Conservation (phyloP, 2,888 invertebrate genomes). For the Zele albiditarsus region DNA sequence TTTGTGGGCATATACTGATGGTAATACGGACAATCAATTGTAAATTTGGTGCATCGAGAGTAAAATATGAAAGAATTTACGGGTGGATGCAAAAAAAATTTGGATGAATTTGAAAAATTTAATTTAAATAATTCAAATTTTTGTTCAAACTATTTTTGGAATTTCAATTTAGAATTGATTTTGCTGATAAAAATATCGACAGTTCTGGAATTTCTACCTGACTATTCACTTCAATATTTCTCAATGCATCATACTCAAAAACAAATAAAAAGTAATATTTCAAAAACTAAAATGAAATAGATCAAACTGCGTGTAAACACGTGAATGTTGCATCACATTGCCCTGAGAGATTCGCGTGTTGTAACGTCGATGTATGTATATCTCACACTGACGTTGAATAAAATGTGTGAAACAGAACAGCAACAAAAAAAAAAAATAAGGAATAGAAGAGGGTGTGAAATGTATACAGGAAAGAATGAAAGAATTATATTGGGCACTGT, state of each 20-base stretch:
- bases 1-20: too few species aligned
- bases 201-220: too few species aligned
- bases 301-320: neutral
- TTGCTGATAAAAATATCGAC: neutral
- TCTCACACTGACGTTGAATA: neutral
- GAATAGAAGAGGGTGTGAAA: neutral
- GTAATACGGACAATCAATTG: too few species aligned
- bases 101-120: too few species aligned
- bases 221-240: neutral
- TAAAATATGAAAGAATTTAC: too few species aligned
- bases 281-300: neutral
- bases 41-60: too few species aligned
- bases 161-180: too few species aligned
- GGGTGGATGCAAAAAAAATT: too few species aligned
- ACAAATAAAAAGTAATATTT: neutral
- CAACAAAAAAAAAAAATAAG: neutral
- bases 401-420: neutral
- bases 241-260: neutral
- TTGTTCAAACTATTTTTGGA: too few species aligned
- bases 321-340: neutral
- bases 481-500: neutral
- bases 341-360: neutral
- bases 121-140: too few species aligned
- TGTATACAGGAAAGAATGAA: neutral
- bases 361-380: neutral